phyloP scores from a whole-genome alignment of 2,888 invertebrate genomes.

The Theodoxus fluviatilis region DNA sequence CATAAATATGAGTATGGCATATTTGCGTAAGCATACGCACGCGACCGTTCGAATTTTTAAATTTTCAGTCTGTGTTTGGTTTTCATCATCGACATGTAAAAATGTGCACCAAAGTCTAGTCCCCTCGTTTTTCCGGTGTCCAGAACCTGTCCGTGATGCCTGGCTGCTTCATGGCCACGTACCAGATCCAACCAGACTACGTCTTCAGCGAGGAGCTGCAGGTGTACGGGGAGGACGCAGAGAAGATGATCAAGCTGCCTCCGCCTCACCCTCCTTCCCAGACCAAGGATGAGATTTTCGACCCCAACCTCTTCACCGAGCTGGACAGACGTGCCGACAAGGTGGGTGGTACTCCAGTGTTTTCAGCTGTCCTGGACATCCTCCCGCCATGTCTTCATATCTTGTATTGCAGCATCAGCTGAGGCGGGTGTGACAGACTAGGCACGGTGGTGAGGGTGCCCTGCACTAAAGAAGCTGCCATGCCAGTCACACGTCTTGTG shows the following conservation, averaged over 20 bases:
- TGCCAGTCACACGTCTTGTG: no score
- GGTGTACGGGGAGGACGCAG: slow-evolving; percentile 40
- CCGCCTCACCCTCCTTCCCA: slow-evolving; percentile 45
- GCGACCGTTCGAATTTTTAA: no score
- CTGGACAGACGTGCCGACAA: slow-evolving; percentile 43
- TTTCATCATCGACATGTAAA: no score
- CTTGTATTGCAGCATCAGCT: no score
- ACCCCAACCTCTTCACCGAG: slow-evolving; percentile 38
- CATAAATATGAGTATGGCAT: neutral
- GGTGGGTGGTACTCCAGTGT: slow-evolving; percentile 32
- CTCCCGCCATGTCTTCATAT: neutral
- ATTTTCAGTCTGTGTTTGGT: no score
- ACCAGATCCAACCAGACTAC: slow-evolving; percentile 30
- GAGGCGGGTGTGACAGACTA: no score
- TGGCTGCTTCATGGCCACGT: slow-evolving; percentile 32
- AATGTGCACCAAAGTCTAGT: neutral
- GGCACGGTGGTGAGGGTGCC: no score
- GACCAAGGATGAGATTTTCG: slow-evolving; percentile 46
- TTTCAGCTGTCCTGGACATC: neutral
- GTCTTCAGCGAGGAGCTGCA: slow-evolving; percentile 40
- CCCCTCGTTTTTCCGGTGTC: slow-evolving; percentile 26
- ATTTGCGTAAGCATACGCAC: neutral
- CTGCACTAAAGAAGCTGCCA: no score
- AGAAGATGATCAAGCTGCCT: slow-evolving; percentile 38
- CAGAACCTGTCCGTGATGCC: slow-evolving; percentile 69